Evolutionary conservation across 2,888 invertebrate genomes (phyloP), one percentile per base, ranked within the genome.

Genomic region (Ptychoptera contaminata): DNA sequence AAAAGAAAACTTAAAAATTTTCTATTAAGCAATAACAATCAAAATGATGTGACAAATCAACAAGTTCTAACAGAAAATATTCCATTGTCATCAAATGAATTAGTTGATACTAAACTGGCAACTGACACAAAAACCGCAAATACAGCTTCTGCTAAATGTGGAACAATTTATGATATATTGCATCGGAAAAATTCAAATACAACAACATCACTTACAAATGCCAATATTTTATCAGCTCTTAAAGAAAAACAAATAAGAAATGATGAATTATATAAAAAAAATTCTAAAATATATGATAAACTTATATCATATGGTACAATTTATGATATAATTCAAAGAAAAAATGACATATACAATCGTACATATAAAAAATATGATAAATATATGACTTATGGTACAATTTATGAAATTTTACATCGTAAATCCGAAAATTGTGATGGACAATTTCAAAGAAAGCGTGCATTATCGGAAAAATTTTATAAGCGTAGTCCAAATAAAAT

Each of bases 321-420:
- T 47, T 65, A 66, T 51, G 66, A 66, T 49, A 66, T 65, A 29
- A 63, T 65, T 31, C 66, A 66, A 50, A 59, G 61, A 10, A 65
- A 65, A 49, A 64, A 63, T 40, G 63, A 65, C 31, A 48, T 49
- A 23, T 64, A 62, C 52, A 59, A 59, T 48, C 47, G 60, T 51
- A 62, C 62, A 10, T 61, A 61, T 51, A 61, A 62, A 46, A 63
- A 63, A 45, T 66, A 65, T 49, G 65, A 65, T 52, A 64, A 65
- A 45, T 65, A 66, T 48, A 66, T 65, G 65, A 66, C 65, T 29
- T 65, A 65, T 48, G 66, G 66, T 45, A 66, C 66, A 40, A 65
- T 66, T 44, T 66, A 66, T 50, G 66, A 66, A 52, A 66, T 66
- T 50, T 47, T 65, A 35, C 65, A 67, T 51, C 60, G 64, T 31